Evolutionary conservation across 2,888 invertebrate genomes (phyloP).

Genomic region (Orgyia antiqua): DNA sequence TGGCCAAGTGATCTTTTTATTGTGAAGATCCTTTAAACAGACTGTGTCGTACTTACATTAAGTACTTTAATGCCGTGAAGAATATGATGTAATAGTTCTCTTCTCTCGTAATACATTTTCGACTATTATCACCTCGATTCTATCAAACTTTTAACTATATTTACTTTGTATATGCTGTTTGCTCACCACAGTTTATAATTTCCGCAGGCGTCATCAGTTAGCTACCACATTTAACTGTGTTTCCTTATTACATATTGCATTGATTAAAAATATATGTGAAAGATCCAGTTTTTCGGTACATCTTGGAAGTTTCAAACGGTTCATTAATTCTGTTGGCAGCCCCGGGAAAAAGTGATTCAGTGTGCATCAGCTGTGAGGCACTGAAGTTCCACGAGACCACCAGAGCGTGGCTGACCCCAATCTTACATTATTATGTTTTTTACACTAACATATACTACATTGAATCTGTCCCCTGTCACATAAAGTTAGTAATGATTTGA

Average conservation of each 20-base stretch:
- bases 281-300: slow-evolving; percentile 9
- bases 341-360: slow-evolving; percentile 34
- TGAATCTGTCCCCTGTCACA: slow-evolving; percentile 28
- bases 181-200: slow-evolving; percentile 10
- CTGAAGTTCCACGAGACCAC: slow-evolving; percentile 31
- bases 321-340: slow-evolving; percentile 35
- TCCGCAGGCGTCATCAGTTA: slow-evolving; percentile 10
- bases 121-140: too few species aligned
- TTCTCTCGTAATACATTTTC: too few species aligned
- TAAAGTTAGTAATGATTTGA: slow-evolving; percentile 17
- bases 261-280: slow-evolving; percentile 1
- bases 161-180: background rate
- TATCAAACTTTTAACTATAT: too few species aligned
- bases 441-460: slow-evolving; percentile 32
- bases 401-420: slow-evolving; percentile 42
- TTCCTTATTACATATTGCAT: slow-evolving; percentile 10
- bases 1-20: too few species aligned
- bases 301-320: slow-evolving; percentile 18
- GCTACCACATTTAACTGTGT: slow-evolving; percentile 8
- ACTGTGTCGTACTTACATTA: too few species aligned
- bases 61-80: too few species aligned
- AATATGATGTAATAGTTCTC: too few species aligned
- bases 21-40: too few species aligned
- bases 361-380: slow-evolving; percentile 22
- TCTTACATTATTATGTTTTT: slow-evolving; percentile 47